These are phyloP conservation scores for Schizothorax lantsangensis DNA, from an alignment of 2,797 vertebrate genomes.

Conservation along the genomic window DNA sequence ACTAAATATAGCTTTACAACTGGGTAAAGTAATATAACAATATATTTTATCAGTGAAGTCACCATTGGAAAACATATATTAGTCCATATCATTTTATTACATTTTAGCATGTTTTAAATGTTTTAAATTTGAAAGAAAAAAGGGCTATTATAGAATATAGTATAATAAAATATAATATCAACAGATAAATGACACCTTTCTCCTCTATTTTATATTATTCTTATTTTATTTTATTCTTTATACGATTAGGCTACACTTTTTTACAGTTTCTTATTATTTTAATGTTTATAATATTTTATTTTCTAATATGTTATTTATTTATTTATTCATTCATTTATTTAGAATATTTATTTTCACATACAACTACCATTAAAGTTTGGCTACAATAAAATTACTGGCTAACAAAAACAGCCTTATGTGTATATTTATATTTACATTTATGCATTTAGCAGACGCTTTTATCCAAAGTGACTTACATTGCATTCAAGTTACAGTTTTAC, in stretches of 20 bases:
- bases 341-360: background rate
- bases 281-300: background rate
- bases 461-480: too few species aligned
- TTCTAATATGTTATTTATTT: background rate
- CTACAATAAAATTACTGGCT: background rate
- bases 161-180: background rate
- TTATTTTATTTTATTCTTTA: background rate
- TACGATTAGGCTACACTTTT: background rate
- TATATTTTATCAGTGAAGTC: background rate
- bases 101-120: background rate
- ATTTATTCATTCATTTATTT: background rate
- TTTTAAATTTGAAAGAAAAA: background rate
- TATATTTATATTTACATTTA: too few species aligned
- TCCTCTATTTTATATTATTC: too few species aligned
- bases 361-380: background rate
- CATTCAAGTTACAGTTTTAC: too few species aligned
- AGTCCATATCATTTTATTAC: background rate
- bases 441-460: too few species aligned
- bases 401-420: background rate
- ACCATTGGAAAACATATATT: background rate
- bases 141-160: background rate
- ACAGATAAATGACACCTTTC: background rate
- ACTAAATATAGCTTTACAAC: background rate
- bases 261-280: background rate
- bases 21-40: background rate